Base-by-base conservation (phyloP, 2,797 vertebrate genomes). In the Pempheris klunzingeri region DNA sequence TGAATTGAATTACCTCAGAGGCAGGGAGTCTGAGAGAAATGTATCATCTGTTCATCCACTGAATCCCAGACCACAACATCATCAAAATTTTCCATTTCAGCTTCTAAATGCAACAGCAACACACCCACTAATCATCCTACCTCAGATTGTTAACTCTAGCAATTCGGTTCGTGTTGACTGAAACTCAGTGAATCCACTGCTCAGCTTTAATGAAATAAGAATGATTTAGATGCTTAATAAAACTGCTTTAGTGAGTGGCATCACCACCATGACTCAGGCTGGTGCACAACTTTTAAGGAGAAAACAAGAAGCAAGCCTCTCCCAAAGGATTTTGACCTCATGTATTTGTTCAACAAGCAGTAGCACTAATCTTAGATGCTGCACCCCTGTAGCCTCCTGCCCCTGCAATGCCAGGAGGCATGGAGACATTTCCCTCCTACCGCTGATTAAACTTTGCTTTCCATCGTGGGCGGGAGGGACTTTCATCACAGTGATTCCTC, bases 391-490 rank as follows among this genome's bases (percentile, higher is more conserved):
- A 65, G 76, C 69, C 49, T 71, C 38, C 24, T 77, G 71, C 58
- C 62, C 61, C 74, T 62, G 68, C 2, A 17, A 64, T 26, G 28
- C 70, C 78, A 62, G 36, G 50, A 83, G 71, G 24, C 55, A 72
- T 9, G 3, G 15, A 59, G 41, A 60, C 46, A 39, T 71, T 78
- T 78, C 79, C 66, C 54, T 81, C 75, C 24, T 13, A 49, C 38
- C 74, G 24, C 63, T 79, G 69, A 91, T 87, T 77, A 78, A 87
- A 91, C 80, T 87, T 90, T 78, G 65, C 80, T 84, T 85, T 84
- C 73, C 60, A 75, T 55, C 46, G 26, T 79, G 62, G 73, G 81
- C 39, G 52, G 77, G 74, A 74, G 74, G 70, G 66, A 87, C 71
- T 87, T 85, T 87, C 67, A 88, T 88, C 68, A 30, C 80, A 28